phyloP scores from a whole-genome alignment of 2,797 vertebrate genomes.

The Lithobates pipiens region DNA sequence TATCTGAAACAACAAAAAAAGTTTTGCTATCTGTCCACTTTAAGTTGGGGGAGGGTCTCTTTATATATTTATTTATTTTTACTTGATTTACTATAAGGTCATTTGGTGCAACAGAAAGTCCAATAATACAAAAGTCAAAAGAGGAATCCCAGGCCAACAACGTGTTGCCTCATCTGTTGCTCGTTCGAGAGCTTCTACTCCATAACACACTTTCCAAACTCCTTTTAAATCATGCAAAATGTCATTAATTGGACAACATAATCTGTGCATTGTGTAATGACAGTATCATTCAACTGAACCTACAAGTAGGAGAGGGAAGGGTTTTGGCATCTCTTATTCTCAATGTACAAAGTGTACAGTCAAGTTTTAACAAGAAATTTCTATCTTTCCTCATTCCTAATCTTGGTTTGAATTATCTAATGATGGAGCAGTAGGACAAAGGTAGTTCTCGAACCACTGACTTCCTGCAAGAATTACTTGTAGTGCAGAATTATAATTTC shows the following conservation, averaged over 20 bases:
- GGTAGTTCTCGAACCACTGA: conserved; percentile 17
- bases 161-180: not conserved
- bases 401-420: conserved; percentile 40
- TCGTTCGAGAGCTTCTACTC: not conserved
- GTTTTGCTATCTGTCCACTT: no score
- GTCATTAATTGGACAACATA: conserved; percentile 4
- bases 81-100: no score
- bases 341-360: conserved; percentile 53
- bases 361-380: conserved; percentile 55
- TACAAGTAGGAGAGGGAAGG: conserved; percentile 27
- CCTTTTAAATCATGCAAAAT: not conserved
- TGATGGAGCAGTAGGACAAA: conserved; percentile 44
- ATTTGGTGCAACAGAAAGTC: no score
- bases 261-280: conserved; percentile 41
- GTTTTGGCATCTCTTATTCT: conserved; percentile 36
- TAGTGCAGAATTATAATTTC: not conserved
- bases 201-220: conserved; percentile 7
- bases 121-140: no score
- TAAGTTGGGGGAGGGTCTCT: no score
- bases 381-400: conserved; percentile 53
- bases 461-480: not conserved
- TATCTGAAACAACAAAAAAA: no score
- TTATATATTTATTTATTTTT: no score
- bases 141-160: not conserved
- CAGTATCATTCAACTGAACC: not conserved